Conservation (phyloP, 2,113 vertebrate species). For the Ceyx margarethae region DNA sequence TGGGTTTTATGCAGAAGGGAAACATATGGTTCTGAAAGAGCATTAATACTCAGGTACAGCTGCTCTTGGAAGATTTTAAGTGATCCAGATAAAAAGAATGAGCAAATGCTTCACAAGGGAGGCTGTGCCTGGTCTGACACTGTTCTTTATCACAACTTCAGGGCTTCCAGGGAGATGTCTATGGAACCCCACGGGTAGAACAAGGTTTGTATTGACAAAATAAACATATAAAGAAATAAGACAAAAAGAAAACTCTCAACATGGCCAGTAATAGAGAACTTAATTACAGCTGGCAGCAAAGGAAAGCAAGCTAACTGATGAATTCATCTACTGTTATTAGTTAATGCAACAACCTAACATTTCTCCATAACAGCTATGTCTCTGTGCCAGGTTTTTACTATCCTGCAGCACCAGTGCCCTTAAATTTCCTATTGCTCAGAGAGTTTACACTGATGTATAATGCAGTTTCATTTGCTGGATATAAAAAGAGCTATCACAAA, state of each 20-base stretch:
- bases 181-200: background rate
- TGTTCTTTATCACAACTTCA: background rate
- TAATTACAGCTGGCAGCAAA: slow-evolving; percentile 39
- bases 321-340: slow-evolving; percentile 55
- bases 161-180: background rate
- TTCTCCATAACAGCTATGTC: slow-evolving; percentile 41
- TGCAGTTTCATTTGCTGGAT: background rate
- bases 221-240: slow-evolving; percentile 21
- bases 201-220: background rate
- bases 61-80: slow-evolving; percentile 39
- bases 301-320: slow-evolving; percentile 16
- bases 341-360: slow-evolving; percentile 60
- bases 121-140: background rate
- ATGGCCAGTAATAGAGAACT: background rate
- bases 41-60: slow-evolving; percentile 34
- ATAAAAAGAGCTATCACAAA: background rate
- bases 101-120: slow-evolving; percentile 15
- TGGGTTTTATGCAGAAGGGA: slow-evolving; percentile 39
- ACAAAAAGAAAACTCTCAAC: slow-evolving; percentile 15
- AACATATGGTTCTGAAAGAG: slow-evolving; percentile 55
- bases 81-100: slow-evolving; percentile 27
- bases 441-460: slow-evolving; percentile 48
- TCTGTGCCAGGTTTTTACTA: slow-evolving; percentile 59
- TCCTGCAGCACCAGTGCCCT: slow-evolving; percentile 34
- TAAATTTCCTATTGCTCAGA: slow-evolving; percentile 7